Base-by-base conservation (phyloP, 2,797 vertebrate species). In the Phylloscopus collybita region DNA sequence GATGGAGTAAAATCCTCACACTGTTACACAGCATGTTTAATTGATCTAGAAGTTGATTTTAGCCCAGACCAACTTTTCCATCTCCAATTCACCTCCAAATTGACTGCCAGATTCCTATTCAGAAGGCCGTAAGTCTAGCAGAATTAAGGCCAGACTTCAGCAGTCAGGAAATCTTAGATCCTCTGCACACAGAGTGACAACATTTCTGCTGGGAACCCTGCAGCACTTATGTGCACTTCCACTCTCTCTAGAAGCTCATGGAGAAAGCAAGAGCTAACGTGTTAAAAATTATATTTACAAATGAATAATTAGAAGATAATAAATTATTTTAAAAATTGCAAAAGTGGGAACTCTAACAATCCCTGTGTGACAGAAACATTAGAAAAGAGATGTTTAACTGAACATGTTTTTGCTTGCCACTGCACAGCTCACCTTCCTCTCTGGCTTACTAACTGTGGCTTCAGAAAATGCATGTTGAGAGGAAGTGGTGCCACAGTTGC, bases 1-100 rank as follows among this genome's bases (percentile, higher is more conserved):
- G 47, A 38, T 59, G 60, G 65, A 86, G 81, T 32, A 80, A 93
- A 81, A 79, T 32, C 36, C 44, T 38, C 22, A 36, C 19, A 21
- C 26, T 45, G 23, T 83, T 91, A 42, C 40, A 30, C 42, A 60
- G 17, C 6, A 19, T 29, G 21, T 72, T 95, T 89, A 78, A 67
- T 92, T 80, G 49, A 80, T 83, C 40, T 73, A 38, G 66, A 88
- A 72, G 44, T 26, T 64, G 45, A 44, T 72, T 92, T 93, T 88
- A 91, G 59, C 36, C 29, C 13, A 61, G 61, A 81, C 15, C 50
- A 71, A 60, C 32, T 56, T 83, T 59, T 80, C 27, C 7, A 11
- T 70, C 38, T 88, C 59, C 16, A 6, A 3, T 60, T 88, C 42
- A 32, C 20, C 20, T 57, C 17, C 45, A 76, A 70, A 83, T 5